These are phyloP conservation scores for Luffia ferchaultella DNA, from an alignment of 2,888 invertebrate species.

Conservation along the genomic window DNA sequence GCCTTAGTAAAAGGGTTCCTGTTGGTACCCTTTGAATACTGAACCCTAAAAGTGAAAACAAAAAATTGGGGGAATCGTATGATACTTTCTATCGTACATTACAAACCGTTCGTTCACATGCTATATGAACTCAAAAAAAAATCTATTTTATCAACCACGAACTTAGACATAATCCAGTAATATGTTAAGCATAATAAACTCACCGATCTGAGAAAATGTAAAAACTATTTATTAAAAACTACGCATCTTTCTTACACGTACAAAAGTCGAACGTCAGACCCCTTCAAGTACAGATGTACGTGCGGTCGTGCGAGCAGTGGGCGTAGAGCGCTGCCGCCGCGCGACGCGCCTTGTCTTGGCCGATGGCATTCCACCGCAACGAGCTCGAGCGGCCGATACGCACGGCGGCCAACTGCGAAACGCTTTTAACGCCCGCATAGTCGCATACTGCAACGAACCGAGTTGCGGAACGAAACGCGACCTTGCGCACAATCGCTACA, in stretches of 20 bases:
- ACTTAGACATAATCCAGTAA: too few species aligned
- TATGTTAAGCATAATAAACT: too few species aligned
- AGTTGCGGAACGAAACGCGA: conserved; percentile 20
- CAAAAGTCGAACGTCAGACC: not conserved
- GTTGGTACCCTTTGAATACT: too few species aligned
- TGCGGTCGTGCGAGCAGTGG: not conserved
- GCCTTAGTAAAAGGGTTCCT: too few species aligned
- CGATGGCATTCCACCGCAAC: conserved; percentile 60
- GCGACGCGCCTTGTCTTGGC: conserved; percentile 53
- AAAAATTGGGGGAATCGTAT: too few species aligned
- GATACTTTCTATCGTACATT: too few species aligned
- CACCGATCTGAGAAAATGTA: too few species aligned
- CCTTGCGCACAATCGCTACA: conserved; percentile 22
- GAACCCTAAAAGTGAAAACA: too few species aligned
- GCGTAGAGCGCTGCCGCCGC: conserved; percentile 18
- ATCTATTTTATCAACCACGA: too few species aligned
- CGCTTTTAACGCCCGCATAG: conserved; percentile 60
- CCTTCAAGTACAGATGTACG: not conserved
- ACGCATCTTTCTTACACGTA: not conserved
- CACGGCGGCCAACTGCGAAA: conserved; percentile 62
- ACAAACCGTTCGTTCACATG: too few species aligned
- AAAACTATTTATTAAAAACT: too few species aligned
- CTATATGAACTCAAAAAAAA: too few species aligned
- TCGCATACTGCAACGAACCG: conserved; percentile 18
- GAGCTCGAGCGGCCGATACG: conserved; percentile 47